Base-by-base conservation (phyloP, 1,140 invertebrate species). In the Pomacea maculata region DNA sequence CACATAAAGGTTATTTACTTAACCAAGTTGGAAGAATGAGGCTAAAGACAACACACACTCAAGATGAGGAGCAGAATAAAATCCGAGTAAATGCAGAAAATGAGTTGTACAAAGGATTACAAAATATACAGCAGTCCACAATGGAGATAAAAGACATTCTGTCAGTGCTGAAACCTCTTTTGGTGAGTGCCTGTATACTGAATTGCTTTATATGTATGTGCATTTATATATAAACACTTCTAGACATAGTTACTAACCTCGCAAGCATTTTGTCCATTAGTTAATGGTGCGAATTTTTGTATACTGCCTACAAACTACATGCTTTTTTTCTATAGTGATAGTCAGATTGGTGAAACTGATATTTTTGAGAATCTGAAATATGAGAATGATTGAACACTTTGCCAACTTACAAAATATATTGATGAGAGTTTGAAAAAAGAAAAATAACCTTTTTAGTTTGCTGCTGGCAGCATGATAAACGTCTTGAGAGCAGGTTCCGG, bases 101-200 rank as follows among this genome's bases (percentile, higher is more conserved):
- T 70, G 84, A 85, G 15, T 81, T 86, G 21, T 83, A 86, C 45
- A 79, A 80, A 63, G 83, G 82, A 21, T 83, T 89, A 14, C 85
- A 87, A 63, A 85, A 82, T 15, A 83, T 89, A n/a, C 80, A 83
- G 74, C 81, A 86, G 65, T 80, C 85, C 52, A 86, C 83, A 68
- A 76, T 83, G 57, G 88, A 89, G 78, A 85, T 86, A 15, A 83
- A 83, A 70, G 84, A 85, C 64, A 86, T 89, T 45, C 78, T 89
- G 8, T 75, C 77, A 55, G 78, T 80, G 11, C 79, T 89, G 17
- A 85, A 85, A 68, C 86, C 86, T 64, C 65, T 87, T 64, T 80
- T 88, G 84, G 87, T 88, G 78, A 80, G 83, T 82, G 14, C 12
- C n/a, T 75, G 0, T 72, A 12, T 71, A 34, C 15, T 19, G 21